These are phyloP conservation scores for Sciurus vulgaris DNA, from an alignment of 2,797 vertebrate species.

Conservation along the genomic window DNA sequence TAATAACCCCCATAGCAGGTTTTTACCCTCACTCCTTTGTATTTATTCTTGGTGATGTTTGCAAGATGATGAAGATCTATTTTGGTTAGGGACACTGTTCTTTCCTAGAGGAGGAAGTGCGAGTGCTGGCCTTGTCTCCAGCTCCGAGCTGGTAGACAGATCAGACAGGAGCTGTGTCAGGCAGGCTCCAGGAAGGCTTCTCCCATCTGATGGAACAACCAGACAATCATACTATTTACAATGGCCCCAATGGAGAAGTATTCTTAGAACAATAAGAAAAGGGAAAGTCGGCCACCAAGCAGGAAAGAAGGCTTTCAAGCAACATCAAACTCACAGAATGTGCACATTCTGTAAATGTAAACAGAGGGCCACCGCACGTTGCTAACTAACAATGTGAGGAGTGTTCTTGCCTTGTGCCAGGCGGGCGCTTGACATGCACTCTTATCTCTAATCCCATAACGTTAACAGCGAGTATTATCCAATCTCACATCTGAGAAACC, in stretches of 20 bases:
- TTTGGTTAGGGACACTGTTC: constrained; percentile 72
- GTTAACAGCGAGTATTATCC: neutral
- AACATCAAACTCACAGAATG: constrained; percentile 60
- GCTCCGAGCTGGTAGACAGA: constrained; percentile 65
- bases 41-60: constrained; percentile 71
- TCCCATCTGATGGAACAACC: constrained; percentile 67
- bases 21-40: constrained; percentile 74
- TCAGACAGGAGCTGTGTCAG: constrained; percentile 66
- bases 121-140: constrained; percentile 60
- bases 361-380: constrained; percentile 18
- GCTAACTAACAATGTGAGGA: constrained; percentile 62
- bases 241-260: constrained; percentile 68
- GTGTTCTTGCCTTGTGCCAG: constrained; percentile 17
- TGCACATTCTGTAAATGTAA: constrained; percentile 66
- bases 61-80: constrained; percentile 65
- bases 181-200: constrained; percentile 75
- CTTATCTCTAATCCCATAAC: constrained; percentile 62
- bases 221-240: constrained; percentile 83
- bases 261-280: constrained; percentile 82
- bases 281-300: constrained; percentile 70
- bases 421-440: neutral
- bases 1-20: neutral
- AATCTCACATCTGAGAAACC: constrained; percentile 22
- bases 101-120: constrained; percentile 75
- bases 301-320: constrained; percentile 77